These are phyloP conservation scores for Dinocampus coccinellae DNA, from an alignment of 2,888 invertebrate species.

Conservation along the genomic window DNA sequence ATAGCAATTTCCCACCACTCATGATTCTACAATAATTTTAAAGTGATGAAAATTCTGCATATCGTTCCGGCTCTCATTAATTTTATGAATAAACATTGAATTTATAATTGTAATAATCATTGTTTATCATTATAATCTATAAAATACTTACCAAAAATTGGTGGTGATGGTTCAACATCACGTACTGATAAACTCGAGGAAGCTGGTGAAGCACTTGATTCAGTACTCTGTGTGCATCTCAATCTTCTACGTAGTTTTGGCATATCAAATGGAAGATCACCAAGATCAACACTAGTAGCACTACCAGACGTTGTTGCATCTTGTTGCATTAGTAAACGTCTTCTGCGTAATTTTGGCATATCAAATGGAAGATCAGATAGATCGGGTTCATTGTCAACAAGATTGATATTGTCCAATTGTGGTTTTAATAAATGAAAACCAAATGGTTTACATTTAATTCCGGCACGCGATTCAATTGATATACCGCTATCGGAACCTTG, in stretches of 20 bases:
- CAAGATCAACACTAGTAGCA: constrained; percentile 82
- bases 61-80: too few relatives aligned
- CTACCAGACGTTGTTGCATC: constrained; percentile 80
- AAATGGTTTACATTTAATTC: constrained; percentile 78
- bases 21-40: background rate
- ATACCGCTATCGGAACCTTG: constrained; percentile 91
- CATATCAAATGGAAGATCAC: constrained; percentile 92
- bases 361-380: constrained; percentile 88
- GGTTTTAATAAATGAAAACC: constrained; percentile 73
- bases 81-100: background rate
- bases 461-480: constrained; percentile 86
- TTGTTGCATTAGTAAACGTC: constrained; percentile 77
- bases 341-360: constrained; percentile 87
- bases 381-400: constrained; percentile 72
- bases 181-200: constrained; percentile 86
- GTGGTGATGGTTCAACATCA: constrained; percentile 75
- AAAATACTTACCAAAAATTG: constrained; percentile 73
- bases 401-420: constrained; percentile 70
- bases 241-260: constrained; percentile 86
- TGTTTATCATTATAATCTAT: too few relatives aligned
- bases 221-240: constrained; percentile 76
- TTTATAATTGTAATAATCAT: background rate
- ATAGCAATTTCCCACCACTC: constrained; percentile 40
- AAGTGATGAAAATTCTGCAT: too few relatives aligned
- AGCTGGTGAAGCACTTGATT: constrained; percentile 82